A percentile compares a stretch with the other conserved stretches of the same genome.
Evolutionary conservation across 1,140 invertebrate species (phyloP).

Genomic region (Ephestia elutella): DNA sequence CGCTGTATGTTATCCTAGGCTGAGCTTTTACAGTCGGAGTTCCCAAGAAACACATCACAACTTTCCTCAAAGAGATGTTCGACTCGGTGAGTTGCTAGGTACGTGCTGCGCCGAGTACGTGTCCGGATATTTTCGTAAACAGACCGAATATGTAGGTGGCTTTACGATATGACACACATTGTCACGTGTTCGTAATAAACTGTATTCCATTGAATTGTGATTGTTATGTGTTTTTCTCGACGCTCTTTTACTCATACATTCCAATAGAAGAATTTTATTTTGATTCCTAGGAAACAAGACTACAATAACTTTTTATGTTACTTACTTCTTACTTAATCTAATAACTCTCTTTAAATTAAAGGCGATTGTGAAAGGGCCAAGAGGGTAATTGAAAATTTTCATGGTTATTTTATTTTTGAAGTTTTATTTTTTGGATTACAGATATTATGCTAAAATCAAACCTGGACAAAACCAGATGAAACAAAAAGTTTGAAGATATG

Average conservation of each 20-base stretch:
- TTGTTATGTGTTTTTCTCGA: not conserved
- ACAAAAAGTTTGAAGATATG: not conserved
- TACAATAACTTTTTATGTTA: no score
- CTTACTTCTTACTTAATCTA: no score
- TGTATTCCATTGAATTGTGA: not conserved
- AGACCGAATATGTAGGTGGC: slow-evolving; percentile 32
- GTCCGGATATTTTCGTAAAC: slow-evolving; percentile 40
- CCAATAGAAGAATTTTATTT: no score
- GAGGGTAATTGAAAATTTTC: no score
- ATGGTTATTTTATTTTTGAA: no score
- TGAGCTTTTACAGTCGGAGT: not conserved
- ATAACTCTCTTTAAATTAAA: no score
- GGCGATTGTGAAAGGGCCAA: no score
- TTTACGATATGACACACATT: slow-evolving; percentile 29
- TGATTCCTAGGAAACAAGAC: no score
- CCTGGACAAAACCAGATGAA: no score
- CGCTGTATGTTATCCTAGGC: not conserved
- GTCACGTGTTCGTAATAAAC: not conserved
- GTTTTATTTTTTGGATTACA: no score
- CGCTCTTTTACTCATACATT: not conserved
- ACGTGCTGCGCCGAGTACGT: slow-evolving; percentile 23
- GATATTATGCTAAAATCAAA: no score
- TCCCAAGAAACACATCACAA: slow-evolving; percentile 17
- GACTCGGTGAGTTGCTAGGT: slow-evolving; percentile 23
- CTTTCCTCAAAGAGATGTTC: slow-evolving; percentile 25